A percentile compares a stretch with the other conserved stretches of the same genome.
Conservation (phyloP, 2,797 vertebrate genomes). For the Allobates femoralis region DNA sequence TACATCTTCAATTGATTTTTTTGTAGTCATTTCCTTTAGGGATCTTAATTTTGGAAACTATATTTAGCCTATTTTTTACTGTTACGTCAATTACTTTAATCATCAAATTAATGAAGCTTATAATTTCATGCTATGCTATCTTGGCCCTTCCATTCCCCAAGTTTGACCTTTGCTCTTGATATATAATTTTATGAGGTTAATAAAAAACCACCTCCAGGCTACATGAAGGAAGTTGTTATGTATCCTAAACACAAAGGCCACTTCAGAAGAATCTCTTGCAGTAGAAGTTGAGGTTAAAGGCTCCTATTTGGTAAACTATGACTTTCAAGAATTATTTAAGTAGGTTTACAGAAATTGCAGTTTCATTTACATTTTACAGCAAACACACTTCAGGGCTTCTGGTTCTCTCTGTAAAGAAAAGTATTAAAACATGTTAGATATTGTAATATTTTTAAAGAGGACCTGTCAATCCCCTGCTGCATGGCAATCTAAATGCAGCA, state of each 20-base stretch:
- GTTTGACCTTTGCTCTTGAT: neutral
- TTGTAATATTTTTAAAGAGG: neutral
- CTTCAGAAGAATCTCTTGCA: neutral
- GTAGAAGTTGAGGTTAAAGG: neutral
- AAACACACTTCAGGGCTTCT: neutral
- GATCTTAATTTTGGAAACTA: neutral
- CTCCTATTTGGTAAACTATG: neutral
- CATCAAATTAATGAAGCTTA: neutral
- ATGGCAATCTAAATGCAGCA: no score
- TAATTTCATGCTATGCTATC: neutral
- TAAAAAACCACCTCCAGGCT: neutral
- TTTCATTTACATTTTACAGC: neutral
- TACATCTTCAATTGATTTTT: neutral
- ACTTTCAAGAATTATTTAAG: neutral
- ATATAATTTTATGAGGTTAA: neutral
- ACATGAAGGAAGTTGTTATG: constrained; percentile 4
- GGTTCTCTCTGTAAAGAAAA: neutral
- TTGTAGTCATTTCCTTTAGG: neutral
- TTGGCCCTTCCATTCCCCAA: neutral
- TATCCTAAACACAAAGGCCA: constrained; percentile 10
- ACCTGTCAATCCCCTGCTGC: no score
- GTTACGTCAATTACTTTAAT: neutral
- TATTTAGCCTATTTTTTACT: neutral
- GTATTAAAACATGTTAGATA: neutral
- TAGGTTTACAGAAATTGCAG: neutral